Evolutionary conservation across 2,113 vertebrate species (phyloP), one percentile per base, ranked within the genome.

Genomic region (Colossoma macropomum): DNA sequence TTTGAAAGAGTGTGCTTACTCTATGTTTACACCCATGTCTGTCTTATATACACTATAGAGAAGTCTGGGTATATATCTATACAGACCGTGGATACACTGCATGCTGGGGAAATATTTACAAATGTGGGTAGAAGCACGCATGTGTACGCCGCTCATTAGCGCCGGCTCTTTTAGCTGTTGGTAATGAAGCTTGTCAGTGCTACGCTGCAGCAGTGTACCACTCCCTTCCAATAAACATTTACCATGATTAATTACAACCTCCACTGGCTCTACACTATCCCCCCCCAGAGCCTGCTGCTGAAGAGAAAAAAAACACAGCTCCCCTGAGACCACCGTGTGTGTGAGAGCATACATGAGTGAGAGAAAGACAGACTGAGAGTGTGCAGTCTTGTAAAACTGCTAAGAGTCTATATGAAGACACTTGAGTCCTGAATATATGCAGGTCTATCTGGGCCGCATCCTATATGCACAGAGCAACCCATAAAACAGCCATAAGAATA

Each of bases 221-320:
- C 80, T 78, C 75, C 84, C 75, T 65, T 68, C 81, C 77, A 79
- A 83, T 90, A 88, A 89, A 90, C 89, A 89, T 86, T 88, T 84
- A 85, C 89, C 41, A 76, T 93, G 92, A 93, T 93, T 92, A 93
- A 93, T 91, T 87, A 89, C 84, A 38, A 85, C 78, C 82, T 79
- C n/a, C 28, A 23, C 73, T 56, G 56, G 41, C 69, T 45, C 27
- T 28, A 32, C 34, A 45, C 63, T 32, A 45, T 65, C 41, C 52
- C 16, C 63, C 45, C 72, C 28, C 59, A 68, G 32, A 38, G 34
- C 38, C 15, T 48, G 50, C 71, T 65, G 34, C 76, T 56, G 75
- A 19, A 13, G 34, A 12, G 5, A n/a, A 1, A 48, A 56, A 76
- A 48, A 75, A 54, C 28, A 69, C 52, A 48, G 60, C 68, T 41